Evolutionary conservation across 2,888 invertebrate species (phyloP).

Genomic region (Cinara cedri): DNA sequence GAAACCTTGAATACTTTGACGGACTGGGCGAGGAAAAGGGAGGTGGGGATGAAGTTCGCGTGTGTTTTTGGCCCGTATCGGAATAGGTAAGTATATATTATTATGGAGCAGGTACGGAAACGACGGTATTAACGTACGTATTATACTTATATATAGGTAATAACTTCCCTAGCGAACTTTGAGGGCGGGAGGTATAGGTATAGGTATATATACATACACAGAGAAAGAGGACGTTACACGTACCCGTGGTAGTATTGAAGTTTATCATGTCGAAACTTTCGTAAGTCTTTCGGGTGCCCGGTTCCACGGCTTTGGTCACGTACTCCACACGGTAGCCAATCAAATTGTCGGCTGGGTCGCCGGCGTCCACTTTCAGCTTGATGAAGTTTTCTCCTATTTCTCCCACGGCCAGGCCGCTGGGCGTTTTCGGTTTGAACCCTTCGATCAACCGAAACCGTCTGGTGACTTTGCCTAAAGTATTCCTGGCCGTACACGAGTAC

Average conservation of each 20-base stretch:
- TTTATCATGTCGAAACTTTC: conserved; percentile 44
- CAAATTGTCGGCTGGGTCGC: conserved; percentile 13
- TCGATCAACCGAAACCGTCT: conserved; percentile 37
- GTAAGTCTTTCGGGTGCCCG: conserved; percentile 2
- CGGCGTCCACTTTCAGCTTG: conserved; percentile 25
- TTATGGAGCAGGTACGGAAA: neutral
- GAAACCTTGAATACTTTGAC: too few species aligned
- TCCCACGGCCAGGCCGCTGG: conserved; percentile 14
- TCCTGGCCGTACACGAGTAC: conserved; percentile 33
- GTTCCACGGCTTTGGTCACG: conserved; percentile 30
- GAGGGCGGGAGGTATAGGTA: too few species aligned
- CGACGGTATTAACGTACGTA: neutral
- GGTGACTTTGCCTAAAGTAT: conserved; percentile 33
- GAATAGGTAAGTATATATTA: neutral
- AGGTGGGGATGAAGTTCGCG: neutral
- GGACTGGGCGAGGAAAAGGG: too few species aligned
- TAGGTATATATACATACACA: neutral
- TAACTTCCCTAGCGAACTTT: neutral
- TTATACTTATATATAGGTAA: neutral
- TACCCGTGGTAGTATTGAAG: conserved; percentile 48
- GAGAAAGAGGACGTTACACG: neutral
- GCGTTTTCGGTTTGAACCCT: conserved; percentile 46
- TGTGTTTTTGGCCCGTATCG: too few species aligned
- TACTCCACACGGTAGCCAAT: conserved; percentile 48
- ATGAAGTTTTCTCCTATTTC: conserved; percentile 35